These are phyloP conservation scores for Phanerotoma sp. DNA, from an alignment of 2,888 invertebrate genomes.

Conservation along the genomic window DNA sequence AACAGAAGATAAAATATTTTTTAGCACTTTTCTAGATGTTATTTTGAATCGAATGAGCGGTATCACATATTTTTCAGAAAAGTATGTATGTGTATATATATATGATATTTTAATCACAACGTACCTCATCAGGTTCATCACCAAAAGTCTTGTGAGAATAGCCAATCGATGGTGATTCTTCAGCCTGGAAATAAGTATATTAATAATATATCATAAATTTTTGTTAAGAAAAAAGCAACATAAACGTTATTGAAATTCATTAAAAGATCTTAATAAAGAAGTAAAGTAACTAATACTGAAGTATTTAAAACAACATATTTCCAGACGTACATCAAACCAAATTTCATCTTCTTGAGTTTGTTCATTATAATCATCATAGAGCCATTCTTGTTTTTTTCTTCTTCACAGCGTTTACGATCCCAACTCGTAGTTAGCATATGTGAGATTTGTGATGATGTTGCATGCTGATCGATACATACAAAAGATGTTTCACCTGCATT, in stretches of 20 bases:
- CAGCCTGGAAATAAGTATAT: not conserved
- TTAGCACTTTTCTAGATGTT: too few relatives aligned
- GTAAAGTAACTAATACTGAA: too few relatives aligned
- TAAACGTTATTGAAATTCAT: not conserved
- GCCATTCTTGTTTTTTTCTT: not conserved
- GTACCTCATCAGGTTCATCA: not conserved
- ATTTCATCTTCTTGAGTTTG: not conserved
- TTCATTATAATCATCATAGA: not conserved
- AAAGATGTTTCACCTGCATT: not conserved
- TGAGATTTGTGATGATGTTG: not conserved
- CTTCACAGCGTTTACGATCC: not conserved
- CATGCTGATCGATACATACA: not conserved
- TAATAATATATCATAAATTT: not conserved
- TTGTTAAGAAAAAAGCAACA: too few relatives aligned
- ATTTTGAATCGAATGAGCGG: too few relatives aligned
- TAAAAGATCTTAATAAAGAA: not conserved
- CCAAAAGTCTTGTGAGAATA: not conserved
- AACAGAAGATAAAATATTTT: too few relatives aligned
- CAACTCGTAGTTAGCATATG: not conserved
- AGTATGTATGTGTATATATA: too few relatives aligned
- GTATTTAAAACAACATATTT: too few relatives aligned
- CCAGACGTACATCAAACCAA: not conserved
- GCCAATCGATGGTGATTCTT: not conserved
- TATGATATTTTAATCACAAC: not conserved
- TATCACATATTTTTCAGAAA: too few relatives aligned